Conservation (phyloP, 2,113 vertebrate species). For the Suncus etruscus region DNA sequence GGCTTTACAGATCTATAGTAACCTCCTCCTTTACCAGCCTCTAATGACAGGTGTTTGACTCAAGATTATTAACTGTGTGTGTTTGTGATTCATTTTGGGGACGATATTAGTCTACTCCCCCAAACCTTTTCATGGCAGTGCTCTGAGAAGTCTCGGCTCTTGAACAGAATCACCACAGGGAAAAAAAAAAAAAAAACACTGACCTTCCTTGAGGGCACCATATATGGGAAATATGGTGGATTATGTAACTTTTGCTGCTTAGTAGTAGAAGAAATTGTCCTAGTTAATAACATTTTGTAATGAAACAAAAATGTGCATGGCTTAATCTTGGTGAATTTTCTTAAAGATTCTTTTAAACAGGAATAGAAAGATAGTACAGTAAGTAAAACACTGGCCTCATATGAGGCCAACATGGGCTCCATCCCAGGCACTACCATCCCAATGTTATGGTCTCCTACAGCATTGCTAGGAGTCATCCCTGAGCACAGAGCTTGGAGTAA, state of each 20-base stretch:
- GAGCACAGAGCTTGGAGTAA: no score
- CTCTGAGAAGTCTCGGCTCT: not conserved
- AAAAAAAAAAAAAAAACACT: not conserved
- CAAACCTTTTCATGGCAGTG: constrained; percentile 13
- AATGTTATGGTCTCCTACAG: no score
- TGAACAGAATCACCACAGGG: not conserved
- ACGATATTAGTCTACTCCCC: not conserved
- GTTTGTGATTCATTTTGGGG: constrained; percentile 22
- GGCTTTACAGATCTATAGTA: not conserved
- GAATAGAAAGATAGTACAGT: no score
- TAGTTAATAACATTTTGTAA: constrained; percentile 35
- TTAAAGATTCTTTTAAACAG: constrained; percentile 6
- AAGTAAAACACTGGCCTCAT: no score
- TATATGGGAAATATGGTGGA: not conserved
- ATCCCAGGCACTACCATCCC: no score
- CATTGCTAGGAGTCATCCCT: no score
- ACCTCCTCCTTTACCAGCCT: not conserved
- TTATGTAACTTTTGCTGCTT: constrained; percentile 17
- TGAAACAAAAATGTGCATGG: not conserved
- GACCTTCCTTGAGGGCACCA: not conserved
- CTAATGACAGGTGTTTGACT: not conserved
- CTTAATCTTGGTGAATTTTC: constrained; percentile 15
- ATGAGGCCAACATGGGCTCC: no score
- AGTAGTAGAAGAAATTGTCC: not conserved
- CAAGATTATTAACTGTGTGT: not conserved